Percentiles rank a stretch among this genome's conserved stretches.
Conservation (phyloP, 2,113 vertebrate genomes). For the Pteropus alecto region DNA sequence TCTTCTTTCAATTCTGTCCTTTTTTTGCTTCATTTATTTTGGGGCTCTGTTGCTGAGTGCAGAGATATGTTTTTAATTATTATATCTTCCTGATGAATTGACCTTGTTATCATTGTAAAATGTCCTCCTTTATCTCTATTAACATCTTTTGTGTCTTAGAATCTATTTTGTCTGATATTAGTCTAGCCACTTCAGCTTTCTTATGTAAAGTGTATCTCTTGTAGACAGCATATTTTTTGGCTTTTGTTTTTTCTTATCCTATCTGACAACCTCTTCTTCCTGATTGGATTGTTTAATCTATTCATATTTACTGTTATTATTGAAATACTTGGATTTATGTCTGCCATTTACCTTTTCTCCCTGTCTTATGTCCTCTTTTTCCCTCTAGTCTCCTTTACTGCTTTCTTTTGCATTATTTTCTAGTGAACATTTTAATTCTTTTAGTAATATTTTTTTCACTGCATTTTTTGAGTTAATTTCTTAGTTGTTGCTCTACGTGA, state of each 20-base stretch:
- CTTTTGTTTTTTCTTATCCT: not conserved
- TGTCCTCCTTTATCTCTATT: not conserved
- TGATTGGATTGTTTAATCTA: not conserved
- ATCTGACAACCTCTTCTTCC: not conserved
- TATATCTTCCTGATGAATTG: not conserved
- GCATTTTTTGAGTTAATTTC: not conserved
- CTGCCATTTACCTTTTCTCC: not conserved
- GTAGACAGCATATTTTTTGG: not conserved
- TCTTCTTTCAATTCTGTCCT: not conserved
- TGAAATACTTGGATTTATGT: not conserved
- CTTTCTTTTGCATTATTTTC: conserved; percentile 11
- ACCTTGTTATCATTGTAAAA: not conserved
- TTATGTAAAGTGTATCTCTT: not conserved
- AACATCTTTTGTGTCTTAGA: not conserved
- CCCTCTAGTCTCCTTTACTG: not conserved
- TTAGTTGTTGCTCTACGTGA: not conserved
- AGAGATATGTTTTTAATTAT: not conserved
- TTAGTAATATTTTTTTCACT: not conserved
- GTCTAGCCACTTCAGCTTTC: not conserved
- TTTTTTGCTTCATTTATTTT: not conserved
- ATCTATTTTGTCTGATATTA: not conserved
- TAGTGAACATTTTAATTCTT: not conserved
- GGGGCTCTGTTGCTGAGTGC: not conserved
- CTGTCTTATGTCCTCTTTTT: not conserved
- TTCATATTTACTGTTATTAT: not conserved